Conservation (phyloP, 1,140 invertebrate genomes). For the Plectrocnemia conspersa region DNA sequence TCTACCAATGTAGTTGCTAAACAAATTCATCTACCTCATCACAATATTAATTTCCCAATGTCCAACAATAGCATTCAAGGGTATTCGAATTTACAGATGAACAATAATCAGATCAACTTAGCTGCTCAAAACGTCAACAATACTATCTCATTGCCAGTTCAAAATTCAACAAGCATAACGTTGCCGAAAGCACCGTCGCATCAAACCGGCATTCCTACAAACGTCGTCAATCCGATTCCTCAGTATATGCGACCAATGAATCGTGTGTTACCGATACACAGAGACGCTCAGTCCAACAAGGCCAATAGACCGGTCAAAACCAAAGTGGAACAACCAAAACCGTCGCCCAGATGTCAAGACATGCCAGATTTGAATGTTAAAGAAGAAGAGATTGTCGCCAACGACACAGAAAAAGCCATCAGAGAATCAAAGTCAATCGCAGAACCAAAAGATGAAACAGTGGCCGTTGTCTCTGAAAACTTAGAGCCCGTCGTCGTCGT, state of each 20-base stretch:
- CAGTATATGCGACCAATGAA: conserved; percentile 64
- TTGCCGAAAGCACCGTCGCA: conserved; percentile 57
- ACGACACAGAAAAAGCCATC: conserved; percentile 51
- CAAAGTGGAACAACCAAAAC: conserved; percentile 39
- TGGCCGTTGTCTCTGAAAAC: conserved; percentile 42
- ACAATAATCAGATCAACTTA: conserved; percentile 44
- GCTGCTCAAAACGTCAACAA: conserved; percentile 42
- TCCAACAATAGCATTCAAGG: conserved; percentile 4
- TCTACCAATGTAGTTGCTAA: conserved; percentile 20
- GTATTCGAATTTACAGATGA: conserved; percentile 25
- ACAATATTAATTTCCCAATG: conserved; percentile 23
- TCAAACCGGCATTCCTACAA: conserved; percentile 59
- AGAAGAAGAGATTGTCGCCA: conserved; percentile 46
- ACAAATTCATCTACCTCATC: conserved; percentile 32
- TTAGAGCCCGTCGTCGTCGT: conserved; percentile 34
- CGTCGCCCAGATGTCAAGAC: conserved; percentile 45
- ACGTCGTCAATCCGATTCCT: conserved; percentile 61
- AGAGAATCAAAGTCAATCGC: conserved; percentile 50
- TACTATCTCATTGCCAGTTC: conserved; percentile 47
- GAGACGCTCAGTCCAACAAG: conserved; percentile 45
- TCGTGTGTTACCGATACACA: conserved; percentile 67
- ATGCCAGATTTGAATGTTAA: conserved; percentile 51
- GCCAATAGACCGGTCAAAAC: conserved; percentile 38
- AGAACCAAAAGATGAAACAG: conserved; percentile 48
- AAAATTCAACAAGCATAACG: conserved; percentile 53